phyloP scores from a whole-genome alignment of 2,888 invertebrate species.

The Drosophila acutilabella region DNA sequence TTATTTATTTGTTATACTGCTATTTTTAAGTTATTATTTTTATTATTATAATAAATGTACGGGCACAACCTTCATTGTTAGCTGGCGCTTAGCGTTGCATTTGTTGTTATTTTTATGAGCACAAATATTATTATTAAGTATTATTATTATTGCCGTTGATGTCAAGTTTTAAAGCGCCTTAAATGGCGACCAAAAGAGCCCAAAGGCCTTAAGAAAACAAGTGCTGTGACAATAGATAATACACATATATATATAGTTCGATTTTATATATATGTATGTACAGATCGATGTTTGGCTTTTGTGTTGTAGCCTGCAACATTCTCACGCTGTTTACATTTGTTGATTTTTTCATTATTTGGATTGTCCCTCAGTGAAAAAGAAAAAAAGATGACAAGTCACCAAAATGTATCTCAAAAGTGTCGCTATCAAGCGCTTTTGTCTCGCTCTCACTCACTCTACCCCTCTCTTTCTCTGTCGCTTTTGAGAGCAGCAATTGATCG shows the following conservation, averaged over 20 bases:
- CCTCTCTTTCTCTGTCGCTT: constrained; percentile 16
- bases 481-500: constrained; percentile 23
- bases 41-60: constrained; percentile 24
- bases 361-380: constrained; percentile 54
- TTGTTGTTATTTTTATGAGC: constrained; percentile 29
- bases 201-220: constrained; percentile 73
- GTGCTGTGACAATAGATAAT: constrained; percentile 42
- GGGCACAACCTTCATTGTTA: constrained; percentile 53
- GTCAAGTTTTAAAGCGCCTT: constrained; percentile 65
- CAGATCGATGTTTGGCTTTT: constrained; percentile 49
- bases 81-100: constrained; percentile 50
- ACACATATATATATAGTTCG: constrained; percentile 14
- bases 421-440: constrained; percentile 63
- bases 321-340: constrained; percentile 75
- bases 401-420: constrained; percentile 36
- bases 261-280: constrained; percentile 10
- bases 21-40: not conserved
- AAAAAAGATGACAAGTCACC: constrained; percentile 73
- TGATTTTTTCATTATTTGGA: constrained; percentile 62
- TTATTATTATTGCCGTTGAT: constrained; percentile 40
- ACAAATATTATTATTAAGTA: constrained; percentile 31
- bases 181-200: constrained; percentile 38
- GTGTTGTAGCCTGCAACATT: constrained; percentile 66
- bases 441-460: constrained; percentile 19
- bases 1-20: constrained; percentile 3